Evolutionary conservation across 2,113 vertebrate genomes (phyloP), one percentile per base, ranked within the genome.

Genomic region (Spea bombifrons): DNA sequence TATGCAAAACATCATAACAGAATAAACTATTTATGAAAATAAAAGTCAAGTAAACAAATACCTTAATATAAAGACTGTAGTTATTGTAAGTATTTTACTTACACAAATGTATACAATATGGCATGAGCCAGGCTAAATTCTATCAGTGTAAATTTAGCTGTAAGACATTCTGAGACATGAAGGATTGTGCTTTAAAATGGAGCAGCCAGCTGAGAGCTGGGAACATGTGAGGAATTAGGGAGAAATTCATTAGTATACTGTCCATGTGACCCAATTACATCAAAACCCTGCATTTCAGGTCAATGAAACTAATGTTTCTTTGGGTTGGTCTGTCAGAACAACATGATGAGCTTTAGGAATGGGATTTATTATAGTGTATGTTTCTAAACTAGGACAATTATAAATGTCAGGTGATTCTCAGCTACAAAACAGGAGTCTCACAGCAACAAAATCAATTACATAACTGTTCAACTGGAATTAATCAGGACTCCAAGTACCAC

Each of bases 251-350:
- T 64, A 16, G 17, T 64, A 17, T 17, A 16, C 61, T 64, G 61
- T 9, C 61, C 17, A 30, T 16, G 61, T 64, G 61, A 64, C n/a
- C 61, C 61, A 64, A 30, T 64, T 64, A 64, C 61, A 64, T 64
- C 61, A 64, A 64, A 64, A 64, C 61, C 7, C 61, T 7, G 30
- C 61, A 64, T 64, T 64, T 64, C n/a, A 64, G 61, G 61, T 16
- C 61, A 64, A 9, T 15, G n/a, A 30, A 64, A 59, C 17, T 4
- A 64, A 64, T 64, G 61, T 64, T 64, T 16, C 61, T 17, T 17
- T 64, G 61, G 16, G 61, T 5, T 6, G 61, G n/a, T 16, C 61
- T 64, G 61, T 64, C n/a, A 64, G 5, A 64, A 64, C 61, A 64
- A 59, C 55, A 59, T 2, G 55, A 59, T 9, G 55, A 59, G 55